phyloP scores from a whole-genome alignment of 2,888 invertebrate species.

The Leptinotarsa peninsularis region DNA sequence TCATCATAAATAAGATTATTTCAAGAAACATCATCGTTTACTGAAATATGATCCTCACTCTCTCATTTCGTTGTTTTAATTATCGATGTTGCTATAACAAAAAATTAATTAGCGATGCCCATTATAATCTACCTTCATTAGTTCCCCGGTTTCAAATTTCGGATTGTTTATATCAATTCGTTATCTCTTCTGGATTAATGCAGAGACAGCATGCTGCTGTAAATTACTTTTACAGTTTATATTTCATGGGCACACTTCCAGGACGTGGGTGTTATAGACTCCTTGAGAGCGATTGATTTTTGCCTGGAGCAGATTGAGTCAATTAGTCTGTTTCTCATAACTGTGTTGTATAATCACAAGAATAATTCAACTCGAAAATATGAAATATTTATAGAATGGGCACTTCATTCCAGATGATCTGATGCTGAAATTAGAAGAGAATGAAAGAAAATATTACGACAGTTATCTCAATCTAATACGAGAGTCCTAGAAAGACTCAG shows the following conservation, averaged over 20 bases:
- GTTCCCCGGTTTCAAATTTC: conserved; percentile 17
- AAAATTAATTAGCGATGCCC: conserved; percentile 45
- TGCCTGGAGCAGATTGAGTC: neutral
- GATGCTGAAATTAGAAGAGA: too few relatives aligned
- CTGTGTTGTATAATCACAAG: neutral
- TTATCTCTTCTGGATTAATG: conserved; percentile 14
- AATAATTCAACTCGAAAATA: neutral
- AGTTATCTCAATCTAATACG: too few relatives aligned
- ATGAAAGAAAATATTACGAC: too few relatives aligned
- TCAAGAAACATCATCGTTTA: conserved; percentile 34
- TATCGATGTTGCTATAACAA: conserved; percentile 50
- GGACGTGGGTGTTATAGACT: neutral
- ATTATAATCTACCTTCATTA: conserved; percentile 39
- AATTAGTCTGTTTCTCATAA: conserved; percentile 5
- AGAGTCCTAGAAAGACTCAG: too few relatives aligned
- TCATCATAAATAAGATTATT: conserved; percentile 47
- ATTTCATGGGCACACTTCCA: conserved; percentile 4
- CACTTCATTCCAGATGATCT: neutral
- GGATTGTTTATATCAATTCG: conserved; percentile 21
- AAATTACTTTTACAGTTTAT: conserved; percentile 7
- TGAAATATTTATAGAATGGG: neutral
- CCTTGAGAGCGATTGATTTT: neutral
- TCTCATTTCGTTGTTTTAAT: conserved; percentile 52
- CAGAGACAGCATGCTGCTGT: neutral
- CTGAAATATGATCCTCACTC: conserved; percentile 52